Evolutionary conservation across 2,113 vertebrate species (phyloP).

Genomic region (Sapayoa aenigma): DNA sequence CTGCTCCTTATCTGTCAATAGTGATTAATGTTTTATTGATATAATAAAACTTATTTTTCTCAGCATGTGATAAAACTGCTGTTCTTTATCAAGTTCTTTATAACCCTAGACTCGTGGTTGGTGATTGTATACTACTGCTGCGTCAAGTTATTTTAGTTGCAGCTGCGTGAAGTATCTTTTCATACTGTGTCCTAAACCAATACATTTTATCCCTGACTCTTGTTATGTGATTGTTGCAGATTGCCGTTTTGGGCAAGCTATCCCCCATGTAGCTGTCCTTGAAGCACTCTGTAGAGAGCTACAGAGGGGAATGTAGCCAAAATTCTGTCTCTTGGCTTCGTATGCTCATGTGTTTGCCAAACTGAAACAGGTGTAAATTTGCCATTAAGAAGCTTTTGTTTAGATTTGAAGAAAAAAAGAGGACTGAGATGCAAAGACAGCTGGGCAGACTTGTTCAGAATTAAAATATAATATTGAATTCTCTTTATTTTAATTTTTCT

Average conservation of each 20-base stretch:
- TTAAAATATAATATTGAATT: neutral
- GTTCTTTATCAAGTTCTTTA: neutral
- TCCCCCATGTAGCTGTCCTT: neutral
- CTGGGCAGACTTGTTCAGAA: neutral
- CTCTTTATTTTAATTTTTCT: neutral
- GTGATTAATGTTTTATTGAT: neutral
- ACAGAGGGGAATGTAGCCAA: neutral
- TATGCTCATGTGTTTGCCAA: neutral
- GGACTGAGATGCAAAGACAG: neutral
- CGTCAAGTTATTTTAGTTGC: neutral
- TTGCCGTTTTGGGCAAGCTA: neutral
- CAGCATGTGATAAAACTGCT: neutral
- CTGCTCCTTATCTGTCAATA: neutral
- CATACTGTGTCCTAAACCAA: neutral
- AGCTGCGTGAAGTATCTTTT: neutral
- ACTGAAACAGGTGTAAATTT: neutral
- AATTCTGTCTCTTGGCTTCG: neutral
- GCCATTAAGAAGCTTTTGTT: neutral
- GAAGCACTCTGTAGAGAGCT: neutral
- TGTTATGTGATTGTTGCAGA: neutral
- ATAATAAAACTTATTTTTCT: neutral
- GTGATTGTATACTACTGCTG: neutral
- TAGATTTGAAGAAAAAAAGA: neutral
- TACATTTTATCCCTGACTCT: fast-evolving
- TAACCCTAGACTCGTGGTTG: neutral